These are phyloP conservation scores for Cryptophagus acutangulus DNA, from an alignment of 2,888 invertebrate genomes.

Conservation along the genomic window DNA sequence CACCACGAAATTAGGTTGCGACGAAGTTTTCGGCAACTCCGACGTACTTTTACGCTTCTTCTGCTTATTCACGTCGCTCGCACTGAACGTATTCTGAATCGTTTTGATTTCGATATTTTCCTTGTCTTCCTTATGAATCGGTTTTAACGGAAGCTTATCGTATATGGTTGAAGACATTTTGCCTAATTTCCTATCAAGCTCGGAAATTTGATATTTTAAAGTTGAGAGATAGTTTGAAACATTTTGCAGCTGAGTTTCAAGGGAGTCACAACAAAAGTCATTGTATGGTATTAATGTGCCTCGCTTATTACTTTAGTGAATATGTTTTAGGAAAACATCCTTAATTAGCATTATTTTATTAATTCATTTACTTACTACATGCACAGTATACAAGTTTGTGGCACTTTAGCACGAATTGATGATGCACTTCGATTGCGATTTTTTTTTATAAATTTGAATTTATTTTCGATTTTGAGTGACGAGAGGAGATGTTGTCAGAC, in stretches of 20 bases:
- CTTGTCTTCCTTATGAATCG: constrained; percentile 27
- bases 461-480: constrained; percentile 21
- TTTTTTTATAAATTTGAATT: too few relatives aligned
- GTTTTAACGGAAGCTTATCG: constrained; percentile 42
- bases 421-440: too few relatives aligned
- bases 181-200: too few relatives aligned
- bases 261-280: background rate
- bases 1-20: constrained; percentile 23
- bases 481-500: constrained; percentile 29
- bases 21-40: constrained; percentile 32
- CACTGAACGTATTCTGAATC: constrained; percentile 33
- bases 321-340: too few relatives aligned
- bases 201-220: too few relatives aligned
- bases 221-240: too few relatives aligned
- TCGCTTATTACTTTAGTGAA: too few relatives aligned
- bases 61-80: constrained; percentile 25
- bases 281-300: too few relatives aligned
- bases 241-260: background rate
- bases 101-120: constrained; percentile 31
- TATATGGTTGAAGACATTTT: constrained; percentile 38
- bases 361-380: constrained; percentile 2
- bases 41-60: constrained; percentile 40
- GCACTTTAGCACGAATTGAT: constrained; percentile 10
- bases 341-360: constrained; percentile 2
- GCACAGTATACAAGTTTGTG: constrained; percentile 1